These are phyloP conservation scores for Pomacea maculata DNA, from an alignment of 1,140 invertebrate genomes.

Conservation along the genomic window DNA sequence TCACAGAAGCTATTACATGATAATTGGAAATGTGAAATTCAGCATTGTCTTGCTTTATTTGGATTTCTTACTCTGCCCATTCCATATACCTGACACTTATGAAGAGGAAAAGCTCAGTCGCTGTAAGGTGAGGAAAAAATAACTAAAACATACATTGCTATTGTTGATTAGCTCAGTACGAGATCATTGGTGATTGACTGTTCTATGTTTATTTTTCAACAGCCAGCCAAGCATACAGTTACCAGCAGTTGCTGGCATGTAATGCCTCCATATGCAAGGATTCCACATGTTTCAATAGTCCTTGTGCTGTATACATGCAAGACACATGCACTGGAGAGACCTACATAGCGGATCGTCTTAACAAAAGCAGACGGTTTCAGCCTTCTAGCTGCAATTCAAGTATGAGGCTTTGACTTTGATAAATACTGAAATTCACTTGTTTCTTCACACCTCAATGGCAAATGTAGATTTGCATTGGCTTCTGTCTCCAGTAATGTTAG, in stretches of 20 bases:
- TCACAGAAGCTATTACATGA: no score
- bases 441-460: no score
- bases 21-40: no score
- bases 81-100: no score
- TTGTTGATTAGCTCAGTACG: background rate
- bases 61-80: no score
- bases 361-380: background rate
- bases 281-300: slow-evolving; percentile 13
- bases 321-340: slow-evolving; percentile 27
- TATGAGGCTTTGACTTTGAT: slow-evolving; percentile 3
- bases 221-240: slow-evolving; percentile 12
- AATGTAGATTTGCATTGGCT: no score
- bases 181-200: background rate
- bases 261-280: background rate
- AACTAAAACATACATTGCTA: background rate
- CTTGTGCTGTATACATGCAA: slow-evolving; percentile 25
- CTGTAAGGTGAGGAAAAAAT: background rate
- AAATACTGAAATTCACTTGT: no score
- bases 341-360: slow-evolving; percentile 21
- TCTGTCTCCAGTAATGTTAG: no score
- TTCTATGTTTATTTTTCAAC: background rate
- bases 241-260: background rate
- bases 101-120: background rate
- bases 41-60: no score
- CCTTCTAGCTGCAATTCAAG: slow-evolving; percentile 13